Base-by-base conservation (phyloP, 2,113 vertebrate genomes). In the Condylura cristata region DNA sequence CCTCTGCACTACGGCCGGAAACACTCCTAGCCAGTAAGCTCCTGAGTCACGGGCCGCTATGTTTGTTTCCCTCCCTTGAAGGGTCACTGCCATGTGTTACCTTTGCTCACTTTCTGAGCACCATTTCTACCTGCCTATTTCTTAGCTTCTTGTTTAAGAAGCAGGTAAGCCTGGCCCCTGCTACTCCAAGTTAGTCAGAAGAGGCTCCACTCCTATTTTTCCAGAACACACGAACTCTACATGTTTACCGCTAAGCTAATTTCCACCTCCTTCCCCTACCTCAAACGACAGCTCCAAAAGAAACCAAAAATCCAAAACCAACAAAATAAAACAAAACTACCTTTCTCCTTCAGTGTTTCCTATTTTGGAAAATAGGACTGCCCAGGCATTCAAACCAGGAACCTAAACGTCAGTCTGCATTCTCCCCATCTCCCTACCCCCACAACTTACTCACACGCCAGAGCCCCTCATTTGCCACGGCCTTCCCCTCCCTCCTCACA, bases 71-170 rank as follows among this genome's bases (percentile, higher is more conserved):
- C 37, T 51, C 28, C 14, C 32, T 63, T 92, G 32, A 78, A 66
- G 51, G 3, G 28, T 82, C 30, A 46, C 6, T 93, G 30, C 32
- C 39, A 28, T 68, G 41, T 17, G 17, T 26, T 88, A 20, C 6
- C 17, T 75, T 90, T 66, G 48, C 70, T 61, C 8, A 26, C n/a
- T 90, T 81, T 95, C 89, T 68, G 24, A 70, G 86, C 48, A 68
- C 65, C 30, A 53, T 56, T 6, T 56, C 83, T 63, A n/a, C 3
- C 44, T 85, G 34, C n/a, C 83, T 32, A 71, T 56, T 87, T 89
- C 26, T 30, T 18, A 2, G 16, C 65, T 46, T 20, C 9, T 34
- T 71, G 5, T 79, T 81, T 70, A 63, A 41, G 17, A 18, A 72
- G 39, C 74, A 16, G 6, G 24, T 76, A 70, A 92, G 85, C 53